Evolutionary conservation across 1,140 invertebrate species (phyloP), one percentile per base, ranked within the genome.

Genomic region (Papilio polyxenes): DNA sequence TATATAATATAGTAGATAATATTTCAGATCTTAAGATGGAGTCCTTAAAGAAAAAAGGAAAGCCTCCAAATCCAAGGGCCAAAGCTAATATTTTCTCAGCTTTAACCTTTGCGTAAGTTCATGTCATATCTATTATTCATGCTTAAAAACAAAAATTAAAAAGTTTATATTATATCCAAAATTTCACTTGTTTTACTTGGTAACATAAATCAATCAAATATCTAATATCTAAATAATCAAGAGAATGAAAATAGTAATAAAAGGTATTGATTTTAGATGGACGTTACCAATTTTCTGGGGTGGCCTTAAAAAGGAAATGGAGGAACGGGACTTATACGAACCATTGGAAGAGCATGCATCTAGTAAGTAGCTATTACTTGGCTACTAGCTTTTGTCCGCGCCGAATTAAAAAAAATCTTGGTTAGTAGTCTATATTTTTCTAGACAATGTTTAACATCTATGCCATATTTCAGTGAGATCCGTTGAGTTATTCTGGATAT

Each of bases 291-390:
- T 95, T 74, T 96, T 96, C 89, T 90, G 90, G 85, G 88, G 90
- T 81, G 96, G 96, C 9, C 92, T 95, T 81, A 95, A 95, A 84
- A 95, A 95, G 81, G 96, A 96, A 88, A 89, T 96, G 76, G 94
- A 96, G 82, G 93, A 96, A 82, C 85, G 93, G 23, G 96, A 97
- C 92, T 89, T 97, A 3, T 96, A 95, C 91, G 91, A 95, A 78
- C 95, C 96, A n/a, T 89, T 97, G 17, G 92, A 94, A 83, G 96
- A 96, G 86, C 96, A 97, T 85, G 91, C 89, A 51, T 96, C 96
- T 85, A 93, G 94, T 95, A 86, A 91, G 84, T 82, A 72, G 75
- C n/a, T 65, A 81, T 75, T 44, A 79, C 11, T 20, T 72, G 6
- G 8, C 1, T 51, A 23, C 17, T 20, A 49, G 10, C 17, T 23